phyloP scores from a whole-genome alignment of 2,888 invertebrate genomes.

The Lysandra coridon region DNA sequence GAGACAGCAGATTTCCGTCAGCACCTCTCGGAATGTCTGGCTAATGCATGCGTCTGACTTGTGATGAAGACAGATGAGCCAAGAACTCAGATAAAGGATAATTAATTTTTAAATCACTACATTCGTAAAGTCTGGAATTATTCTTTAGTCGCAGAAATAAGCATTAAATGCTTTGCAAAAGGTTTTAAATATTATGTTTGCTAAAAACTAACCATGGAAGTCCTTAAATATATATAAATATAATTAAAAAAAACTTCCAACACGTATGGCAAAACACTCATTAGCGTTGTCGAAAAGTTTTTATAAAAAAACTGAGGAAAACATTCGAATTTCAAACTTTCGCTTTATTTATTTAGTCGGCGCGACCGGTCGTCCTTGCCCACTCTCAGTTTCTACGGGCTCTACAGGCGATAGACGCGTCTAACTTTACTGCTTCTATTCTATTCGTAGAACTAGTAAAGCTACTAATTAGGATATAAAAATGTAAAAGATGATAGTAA shows the following conservation, averaged over 20 bases:
- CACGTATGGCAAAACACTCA: background rate
- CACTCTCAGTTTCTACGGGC: slow-evolving; percentile 70
- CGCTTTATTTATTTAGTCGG: slow-evolving; percentile 31
- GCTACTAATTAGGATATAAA: background rate
- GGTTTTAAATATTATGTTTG: background rate
- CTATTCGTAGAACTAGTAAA: background rate
- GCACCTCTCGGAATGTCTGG: slow-evolving; percentile 54
- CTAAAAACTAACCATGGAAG: background rate
- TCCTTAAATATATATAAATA: background rate
- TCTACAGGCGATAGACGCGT: slow-evolving; percentile 48
- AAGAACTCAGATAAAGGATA: slow-evolving; percentile 57
- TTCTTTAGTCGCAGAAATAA: background rate
- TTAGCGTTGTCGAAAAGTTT: slow-evolving; percentile 24
- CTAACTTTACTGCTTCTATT: background rate
- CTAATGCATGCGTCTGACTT: slow-evolving; percentile 67
- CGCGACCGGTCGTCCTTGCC: slow-evolving; percentile 71
- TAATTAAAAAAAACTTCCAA: background rate
- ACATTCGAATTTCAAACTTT: slow-evolving; percentile 27
- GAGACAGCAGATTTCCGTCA: slow-evolving; percentile 52
- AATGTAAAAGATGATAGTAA: no score
- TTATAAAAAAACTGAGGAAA: slow-evolving; percentile 20
- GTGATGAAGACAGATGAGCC: slow-evolving; percentile 76
- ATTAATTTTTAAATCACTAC: slow-evolving; percentile 44
- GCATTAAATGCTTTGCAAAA: background rate
- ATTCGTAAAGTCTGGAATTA: slow-evolving; percentile 22